phyloP scores from a whole-genome alignment of 2,113 vertebrate species.

The Rostratula benghalensis region DNA sequence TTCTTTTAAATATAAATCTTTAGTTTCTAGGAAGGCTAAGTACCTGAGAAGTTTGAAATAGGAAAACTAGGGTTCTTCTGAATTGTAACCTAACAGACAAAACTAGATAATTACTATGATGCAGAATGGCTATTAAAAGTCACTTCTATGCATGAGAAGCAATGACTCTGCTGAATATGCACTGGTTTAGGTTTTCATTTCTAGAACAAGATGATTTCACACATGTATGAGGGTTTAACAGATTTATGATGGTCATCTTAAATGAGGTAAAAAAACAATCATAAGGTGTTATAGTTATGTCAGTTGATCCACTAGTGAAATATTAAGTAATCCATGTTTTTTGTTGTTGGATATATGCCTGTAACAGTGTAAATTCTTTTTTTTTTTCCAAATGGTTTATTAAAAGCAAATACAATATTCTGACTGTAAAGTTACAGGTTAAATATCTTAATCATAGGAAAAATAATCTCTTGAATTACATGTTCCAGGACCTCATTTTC shows the following conservation, averaged over 20 bases:
- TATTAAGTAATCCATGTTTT: not conserved
- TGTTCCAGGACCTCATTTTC: not conserved
- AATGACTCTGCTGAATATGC: not conserved
- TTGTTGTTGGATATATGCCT: not conserved
- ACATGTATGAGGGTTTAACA: not conserved
- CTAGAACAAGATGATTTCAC: not conserved
- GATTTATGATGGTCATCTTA: not conserved
- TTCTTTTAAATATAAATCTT: not conserved
- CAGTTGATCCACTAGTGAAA: not conserved
- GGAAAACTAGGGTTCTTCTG: not conserved
- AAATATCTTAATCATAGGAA: not conserved
- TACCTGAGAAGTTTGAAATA: not conserved
- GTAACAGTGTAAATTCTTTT: not conserved
- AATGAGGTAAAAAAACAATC: not conserved
- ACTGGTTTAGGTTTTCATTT: not conserved
- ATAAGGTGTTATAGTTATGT: not conserved
- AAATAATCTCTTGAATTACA: not conserved
- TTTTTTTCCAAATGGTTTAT: not conserved
- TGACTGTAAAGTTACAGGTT: not conserved
- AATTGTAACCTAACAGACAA: not conserved
- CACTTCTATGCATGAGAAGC: not conserved
- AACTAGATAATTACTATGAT: not conserved
- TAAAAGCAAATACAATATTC: not conserved
- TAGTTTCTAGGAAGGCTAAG: not conserved
- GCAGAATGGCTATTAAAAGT: not conserved